Conservation (phyloP, 2,797 vertebrate genomes). For the Catharus ustulatus region DNA sequence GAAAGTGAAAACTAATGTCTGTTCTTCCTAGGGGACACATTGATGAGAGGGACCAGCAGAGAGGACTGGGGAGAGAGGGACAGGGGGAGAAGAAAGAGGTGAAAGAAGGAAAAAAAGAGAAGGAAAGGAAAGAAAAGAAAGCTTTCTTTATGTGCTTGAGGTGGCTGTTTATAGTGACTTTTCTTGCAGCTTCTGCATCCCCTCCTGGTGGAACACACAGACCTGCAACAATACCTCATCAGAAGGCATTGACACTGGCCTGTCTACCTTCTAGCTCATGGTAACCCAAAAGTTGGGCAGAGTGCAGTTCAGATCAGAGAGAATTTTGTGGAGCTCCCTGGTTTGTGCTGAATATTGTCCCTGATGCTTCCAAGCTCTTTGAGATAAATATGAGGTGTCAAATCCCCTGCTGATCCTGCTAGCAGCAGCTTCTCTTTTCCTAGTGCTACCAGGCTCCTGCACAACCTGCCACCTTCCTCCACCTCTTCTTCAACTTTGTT, state of each 20-base stretch:
- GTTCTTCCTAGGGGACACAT: background rate
- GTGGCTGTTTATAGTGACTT: background rate
- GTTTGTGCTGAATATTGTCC: fast-evolving
- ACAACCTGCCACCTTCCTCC: background rate
- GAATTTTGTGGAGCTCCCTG: background rate
- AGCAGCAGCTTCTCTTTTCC: background rate
- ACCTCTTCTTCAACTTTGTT: background rate
- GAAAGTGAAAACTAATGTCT: background rate
- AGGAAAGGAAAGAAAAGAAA: background rate
- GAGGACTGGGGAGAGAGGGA: no score
- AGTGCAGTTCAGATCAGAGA: background rate
- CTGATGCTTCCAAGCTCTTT: background rate
- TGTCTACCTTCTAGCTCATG: background rate
- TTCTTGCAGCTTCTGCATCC: background rate
- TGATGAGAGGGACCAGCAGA: background rate
- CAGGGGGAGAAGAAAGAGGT: background rate
- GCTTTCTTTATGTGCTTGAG: background rate
- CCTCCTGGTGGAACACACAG: background rate
- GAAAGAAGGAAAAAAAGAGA: background rate
- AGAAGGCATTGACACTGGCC: background rate
- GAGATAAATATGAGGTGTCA: background rate
- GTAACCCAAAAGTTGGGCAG: background rate
- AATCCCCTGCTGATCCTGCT: background rate
- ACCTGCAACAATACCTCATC: background rate
- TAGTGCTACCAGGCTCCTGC: background rate